Evolutionary conservation across 2,888 invertebrate species (phyloP), one percentile per base, ranked within the genome.

Genomic region (Leptopilina drosophilae): DNA sequence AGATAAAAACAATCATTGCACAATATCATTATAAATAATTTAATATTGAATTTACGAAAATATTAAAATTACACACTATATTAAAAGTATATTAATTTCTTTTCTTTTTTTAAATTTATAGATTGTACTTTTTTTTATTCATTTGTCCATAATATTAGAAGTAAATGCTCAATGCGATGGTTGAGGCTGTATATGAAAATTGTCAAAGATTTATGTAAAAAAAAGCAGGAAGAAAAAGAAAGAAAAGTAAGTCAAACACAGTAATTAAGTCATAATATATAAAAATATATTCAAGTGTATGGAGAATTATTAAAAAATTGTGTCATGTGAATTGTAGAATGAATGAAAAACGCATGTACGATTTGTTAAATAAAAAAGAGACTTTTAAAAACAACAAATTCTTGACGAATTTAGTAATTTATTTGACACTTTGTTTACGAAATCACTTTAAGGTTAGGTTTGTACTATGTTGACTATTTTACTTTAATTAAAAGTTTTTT

Each of bases 81-180:
- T 33, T 33, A 33, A 33, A 4, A 33, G 5, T 33, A 33, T 42
- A 42, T 42, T 42, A 20, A 42, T 42, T 42, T 8, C 8, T 42
- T 8, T 42, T 5, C 7, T 8, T 8, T 42, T 42, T 8, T 42
- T 42, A 7, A 42, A 42, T 42, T 42, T 42, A 42, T 42, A 42
- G 42, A 42, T 42, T 42, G 8, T 7, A 6, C 42, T 42, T 42
- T 42, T 42, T 40, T 73, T 73, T 56, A 56, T 56, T 73, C 5
- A 73, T 73, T 73, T 53, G 8, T 73, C 33, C 26, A 33, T n/a
- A 73, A 73, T 53, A 73, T 53, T 53, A 69, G 53, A 53, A 69
- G 33, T 56, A 12, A 33, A 56, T 56, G 73, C 73, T 73, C 73
- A 73, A 73, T 73, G 56, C 12, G 53, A 12, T 46, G 15, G 53